Base-by-base conservation (phyloP, 1,140 invertebrate species). In the Coboldia fuscipes region DNA sequence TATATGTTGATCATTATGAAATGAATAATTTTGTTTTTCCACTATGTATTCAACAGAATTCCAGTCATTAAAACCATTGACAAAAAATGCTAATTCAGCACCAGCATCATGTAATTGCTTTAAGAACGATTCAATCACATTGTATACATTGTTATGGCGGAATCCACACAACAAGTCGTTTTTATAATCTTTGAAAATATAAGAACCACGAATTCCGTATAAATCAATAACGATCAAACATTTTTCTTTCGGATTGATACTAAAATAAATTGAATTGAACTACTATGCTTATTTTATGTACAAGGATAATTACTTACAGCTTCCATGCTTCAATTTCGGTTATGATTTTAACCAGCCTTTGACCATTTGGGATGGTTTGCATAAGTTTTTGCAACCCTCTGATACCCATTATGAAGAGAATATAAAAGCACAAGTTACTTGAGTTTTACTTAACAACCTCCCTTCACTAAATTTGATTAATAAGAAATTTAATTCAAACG, bases 351-450 rank as follows among this genome's bases (percentile, higher is more conserved):
- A 33, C 15, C 2, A 19, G 32, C 10, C 12, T 33, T 33, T 17
- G 3, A 20, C 13, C 17, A 7, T 33, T 21, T 14, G 10, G 19
- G 7, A 8, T 24, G 7, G 7, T 24, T 15, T 33, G 12, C 13
- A 33, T 12, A 23, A 33, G 21, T 21, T 16, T 21, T 33, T 33
- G n/a, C n/a, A 33, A 23, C 3, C 32, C 32, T 8, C 21, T 16
- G 15, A 33, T 19, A 15, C 32, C 32, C 32, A 33, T 33, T 13
- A n/a, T n/a, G n/a, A n/a, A n/a, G n/a, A n/a, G n/a, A n/a, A n/a
- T n/a, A n/a, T n/a, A n/a, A n/a, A n/a, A n/a, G n/a, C n/a, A n/a
- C n/a, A n/a, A n/a, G n/a, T n/a, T n/a, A n/a, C n/a, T n/a, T n/a
- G n/a, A n/a, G n/a, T n/a, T n/a, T n/a, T n/a, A n/a, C n/a, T n/a